A percentile compares a stretch with the other conserved stretches of the same genome.
Conservation (phyloP, 2,888 invertebrate genomes). For the Priocnemis perturbator region DNA sequence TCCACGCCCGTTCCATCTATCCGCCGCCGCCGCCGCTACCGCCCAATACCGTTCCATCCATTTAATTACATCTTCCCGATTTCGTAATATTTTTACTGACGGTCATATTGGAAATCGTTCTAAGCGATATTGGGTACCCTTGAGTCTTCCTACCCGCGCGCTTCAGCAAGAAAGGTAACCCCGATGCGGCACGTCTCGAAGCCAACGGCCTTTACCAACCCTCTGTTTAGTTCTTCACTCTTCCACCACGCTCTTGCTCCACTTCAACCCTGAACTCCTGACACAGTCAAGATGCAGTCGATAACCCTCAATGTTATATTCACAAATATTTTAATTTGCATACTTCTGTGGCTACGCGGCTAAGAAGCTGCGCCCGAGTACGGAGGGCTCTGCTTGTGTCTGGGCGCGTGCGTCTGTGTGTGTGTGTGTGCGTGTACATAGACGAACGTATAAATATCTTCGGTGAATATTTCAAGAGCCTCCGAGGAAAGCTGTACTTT, state of each 20-base stretch:
- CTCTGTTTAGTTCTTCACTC: constrained; percentile 45
- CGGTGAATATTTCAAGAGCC: too few species aligned
- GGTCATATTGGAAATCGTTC: constrained; percentile 45
- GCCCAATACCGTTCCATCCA: too few species aligned
- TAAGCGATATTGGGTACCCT: constrained; percentile 45
- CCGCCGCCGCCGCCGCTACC: too few species aligned
- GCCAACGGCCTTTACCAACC: constrained; percentile 34
- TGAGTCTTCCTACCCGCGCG: constrained; percentile 41
- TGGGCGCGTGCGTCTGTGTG: too few species aligned
- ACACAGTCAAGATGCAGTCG: constrained; percentile 59
- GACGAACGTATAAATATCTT: too few species aligned
- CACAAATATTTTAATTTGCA: constrained; percentile 58
- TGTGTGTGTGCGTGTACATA: too few species aligned
- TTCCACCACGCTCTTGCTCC: constrained; percentile 29
- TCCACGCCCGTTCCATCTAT: too few species aligned
- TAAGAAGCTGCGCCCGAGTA: too few species aligned
- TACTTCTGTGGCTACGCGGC: constrained; percentile 8
- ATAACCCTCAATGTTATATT: constrained; percentile 58
- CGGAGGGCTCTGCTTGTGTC: too few species aligned
- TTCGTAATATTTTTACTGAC: constrained; percentile 14
- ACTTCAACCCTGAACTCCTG: constrained; percentile 57
- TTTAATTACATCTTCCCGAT: constrained; percentile 6
- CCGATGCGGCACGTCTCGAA: constrained; percentile 53
- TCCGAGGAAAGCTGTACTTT: too few species aligned
- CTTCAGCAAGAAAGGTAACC: constrained; percentile 47